phyloP scores from a whole-genome alignment of 2,113 vertebrate genomes.

The Terrapene triunguis region DNA sequence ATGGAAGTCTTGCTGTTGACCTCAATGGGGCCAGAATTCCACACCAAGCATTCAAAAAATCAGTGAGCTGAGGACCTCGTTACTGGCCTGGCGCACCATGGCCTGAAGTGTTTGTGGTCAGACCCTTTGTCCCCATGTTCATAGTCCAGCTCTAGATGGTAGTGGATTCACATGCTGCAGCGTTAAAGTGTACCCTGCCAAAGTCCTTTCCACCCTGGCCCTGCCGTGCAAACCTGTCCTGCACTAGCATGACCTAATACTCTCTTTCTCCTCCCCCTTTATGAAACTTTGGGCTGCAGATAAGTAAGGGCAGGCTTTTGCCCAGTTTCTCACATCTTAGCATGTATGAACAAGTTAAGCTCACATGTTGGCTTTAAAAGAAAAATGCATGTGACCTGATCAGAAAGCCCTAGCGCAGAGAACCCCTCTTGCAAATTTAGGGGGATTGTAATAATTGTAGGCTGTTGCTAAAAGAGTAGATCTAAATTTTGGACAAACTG shows the following conservation, averaged over 20 bases:
- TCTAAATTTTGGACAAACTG: neutral
- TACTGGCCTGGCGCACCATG: neutral
- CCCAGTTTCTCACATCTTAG: neutral
- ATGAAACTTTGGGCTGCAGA: neutral
- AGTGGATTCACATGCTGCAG: neutral
- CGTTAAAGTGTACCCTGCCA: neutral
- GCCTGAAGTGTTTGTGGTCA: neutral
- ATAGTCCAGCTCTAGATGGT: neutral
- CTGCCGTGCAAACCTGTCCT: neutral
- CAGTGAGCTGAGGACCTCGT: neutral
- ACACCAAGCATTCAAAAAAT: neutral
- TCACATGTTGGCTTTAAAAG: neutral
- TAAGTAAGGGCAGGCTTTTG: slow-evolving; percentile 32
- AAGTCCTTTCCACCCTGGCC: neutral
- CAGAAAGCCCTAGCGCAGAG: neutral
- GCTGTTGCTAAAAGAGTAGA: neutral
- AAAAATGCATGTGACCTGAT: neutral
- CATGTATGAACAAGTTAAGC: neutral
- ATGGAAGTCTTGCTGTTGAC: slow-evolving; percentile 25
- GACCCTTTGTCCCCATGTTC: neutral
- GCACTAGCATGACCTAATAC: neutral
- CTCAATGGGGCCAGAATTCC: slow-evolving; percentile 11
- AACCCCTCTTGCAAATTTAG: neutral
- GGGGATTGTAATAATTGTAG: neutral
- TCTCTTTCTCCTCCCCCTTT: slow-evolving; percentile 32